Evolutionary conservation across 2,113 vertebrate species (phyloP), one percentile per base, ranked within the genome.

Genomic region (Takifugu bimaculatus): DNA sequence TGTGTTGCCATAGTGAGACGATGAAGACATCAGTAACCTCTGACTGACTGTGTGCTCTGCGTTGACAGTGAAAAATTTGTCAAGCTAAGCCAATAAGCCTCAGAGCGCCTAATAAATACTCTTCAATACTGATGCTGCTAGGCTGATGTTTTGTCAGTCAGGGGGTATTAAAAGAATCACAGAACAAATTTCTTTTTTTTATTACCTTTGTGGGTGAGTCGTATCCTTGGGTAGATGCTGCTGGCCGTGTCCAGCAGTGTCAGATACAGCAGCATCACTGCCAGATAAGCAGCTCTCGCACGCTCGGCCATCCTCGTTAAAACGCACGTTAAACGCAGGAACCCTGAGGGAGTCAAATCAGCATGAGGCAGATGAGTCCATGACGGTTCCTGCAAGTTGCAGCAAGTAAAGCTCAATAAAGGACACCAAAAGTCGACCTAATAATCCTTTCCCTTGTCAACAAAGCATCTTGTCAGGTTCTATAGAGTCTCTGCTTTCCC

Each of bases 151-250:
- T 39, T 39, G 5, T 39, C 35, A 39, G 35, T 11, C 35, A 39
- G 35, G 11, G 20, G 1, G 9, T 4, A 5, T 52, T 15, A 13
- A 45, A 45, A 53, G 7, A 29, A 51, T 49, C n/a, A 35, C 57
- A 57, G 44, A 48, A 25, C 29, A 2, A 7, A 10, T 50, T 7
- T 13, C 54, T 11, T 39, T 39, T 39, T 5, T 66, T 13, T 52
- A 74, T 75, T 82, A 88, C 88, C 88, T 80, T 81, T 80, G 70
- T 89, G 63, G 13, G 88, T 85, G 67, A 89, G 85, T 13, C 86
- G 75, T 80, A 89, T 88, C 62, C 88, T 84, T 12, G 88, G 88
- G 32, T 88, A 80, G 72, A 79, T 60, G 72, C 72, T 81, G 35
- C 71, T 65, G 62, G 72, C 60, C 27, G 59, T 60, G 43, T 67